These are phyloP conservation scores for Lasioglossum leucozonium DNA, from an alignment of 2,888 invertebrate species.

Conservation along the genomic window DNA sequence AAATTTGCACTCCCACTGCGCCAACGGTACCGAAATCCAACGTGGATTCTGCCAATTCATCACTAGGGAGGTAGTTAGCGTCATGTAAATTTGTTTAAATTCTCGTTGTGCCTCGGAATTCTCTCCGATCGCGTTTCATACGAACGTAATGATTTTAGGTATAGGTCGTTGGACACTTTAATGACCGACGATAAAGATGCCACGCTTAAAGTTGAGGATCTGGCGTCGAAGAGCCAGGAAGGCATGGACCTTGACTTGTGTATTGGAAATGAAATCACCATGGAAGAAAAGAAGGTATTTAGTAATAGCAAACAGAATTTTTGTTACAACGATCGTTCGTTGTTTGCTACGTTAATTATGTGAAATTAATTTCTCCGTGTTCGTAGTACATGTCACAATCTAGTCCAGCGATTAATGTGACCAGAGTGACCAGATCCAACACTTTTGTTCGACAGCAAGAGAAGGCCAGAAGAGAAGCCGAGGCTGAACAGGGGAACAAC, in stretches of 20 bases:
- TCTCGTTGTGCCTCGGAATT: too few relatives aligned
- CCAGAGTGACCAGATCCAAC: slow-evolving; percentile 53
- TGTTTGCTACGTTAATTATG: neutral
- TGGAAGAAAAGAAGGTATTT: neutral
- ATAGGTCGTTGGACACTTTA: slow-evolving; percentile 18
- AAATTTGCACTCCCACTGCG: neutral
- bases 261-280: neutral
- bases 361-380: neutral
- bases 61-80: slow-evolving; percentile 20
- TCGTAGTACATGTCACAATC: slow-evolving; percentile 50
- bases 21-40: neutral
- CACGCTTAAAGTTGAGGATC: neutral
- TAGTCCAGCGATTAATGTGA: slow-evolving; percentile 24
- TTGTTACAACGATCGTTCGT: neutral
- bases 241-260: neutral
- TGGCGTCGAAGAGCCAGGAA: neutral
- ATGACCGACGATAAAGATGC: neutral
- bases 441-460: slow-evolving; percentile 53
- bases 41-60: neutral
- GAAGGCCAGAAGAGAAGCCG: neutral
- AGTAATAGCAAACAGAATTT: neutral
- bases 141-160: slow-evolving; percentile 6
- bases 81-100: neutral
- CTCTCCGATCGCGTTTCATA: neutral
- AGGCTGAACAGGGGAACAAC: neutral